Percentiles rank a stretch among this genome's conserved stretches.
Conservation (phyloP, 1,140 invertebrate genomes). For the Berghia stephanieae region DNA sequence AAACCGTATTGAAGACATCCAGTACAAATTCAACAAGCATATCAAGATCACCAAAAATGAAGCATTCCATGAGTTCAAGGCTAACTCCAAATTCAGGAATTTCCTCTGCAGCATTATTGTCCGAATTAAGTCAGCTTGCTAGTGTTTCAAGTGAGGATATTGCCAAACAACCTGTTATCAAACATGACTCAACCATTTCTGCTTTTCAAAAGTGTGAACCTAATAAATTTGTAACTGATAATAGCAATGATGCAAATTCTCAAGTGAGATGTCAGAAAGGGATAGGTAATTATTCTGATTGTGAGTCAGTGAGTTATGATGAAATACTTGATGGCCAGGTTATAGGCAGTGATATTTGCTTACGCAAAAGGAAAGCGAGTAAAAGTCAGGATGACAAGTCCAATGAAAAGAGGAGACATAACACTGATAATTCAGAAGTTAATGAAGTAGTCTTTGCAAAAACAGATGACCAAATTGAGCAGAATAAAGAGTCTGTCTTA, state of each 20-base stretch:
- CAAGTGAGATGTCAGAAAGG: neutral
- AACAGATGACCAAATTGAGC: too few relatives aligned
- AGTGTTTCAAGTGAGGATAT: neutral
- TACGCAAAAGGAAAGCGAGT: conserved; percentile 1
- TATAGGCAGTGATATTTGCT: too few relatives aligned
- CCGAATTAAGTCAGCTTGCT: conserved; percentile 18
- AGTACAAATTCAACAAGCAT: too few relatives aligned
- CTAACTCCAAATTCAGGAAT: neutral
- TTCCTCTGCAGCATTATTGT: neutral
- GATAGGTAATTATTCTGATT: neutral
- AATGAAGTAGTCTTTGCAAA: neutral
- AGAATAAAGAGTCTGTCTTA: too few relatives aligned
- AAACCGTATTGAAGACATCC: too few relatives aligned
- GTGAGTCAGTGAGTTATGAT: neutral
- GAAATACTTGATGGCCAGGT: neutral
- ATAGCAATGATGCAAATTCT: neutral
- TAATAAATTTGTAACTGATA: neutral
- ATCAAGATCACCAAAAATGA: too few relatives aligned
- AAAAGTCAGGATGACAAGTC: neutral
- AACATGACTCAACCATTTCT: conserved; percentile 11
- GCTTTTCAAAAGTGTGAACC: conserved; percentile 22
- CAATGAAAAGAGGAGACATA: neutral
- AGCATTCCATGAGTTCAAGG: too few relatives aligned
- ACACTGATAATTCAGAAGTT: neutral
- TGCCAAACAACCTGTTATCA: neutral